These are phyloP conservation scores for Bactericera cockerelli DNA, from an alignment of 1,140 invertebrate genomes.

Conservation along the genomic window DNA sequence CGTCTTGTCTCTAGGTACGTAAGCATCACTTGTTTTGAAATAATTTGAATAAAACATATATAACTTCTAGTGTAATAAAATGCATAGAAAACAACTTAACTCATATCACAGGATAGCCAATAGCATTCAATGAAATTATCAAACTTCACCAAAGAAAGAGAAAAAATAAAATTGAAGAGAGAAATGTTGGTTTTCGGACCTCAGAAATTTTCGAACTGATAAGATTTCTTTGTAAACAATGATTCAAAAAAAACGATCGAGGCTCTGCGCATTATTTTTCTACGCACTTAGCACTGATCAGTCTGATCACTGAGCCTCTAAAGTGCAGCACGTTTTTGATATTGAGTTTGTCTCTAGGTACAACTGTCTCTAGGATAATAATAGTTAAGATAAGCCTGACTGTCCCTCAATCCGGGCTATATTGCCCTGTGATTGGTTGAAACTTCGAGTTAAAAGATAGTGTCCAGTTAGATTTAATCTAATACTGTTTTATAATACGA, in stretches of 20 bases:
- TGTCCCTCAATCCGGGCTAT: too few species aligned
- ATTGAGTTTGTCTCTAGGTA: neutral
- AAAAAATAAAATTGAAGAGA: neutral
- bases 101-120: neutral
- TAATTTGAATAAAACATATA: neutral
- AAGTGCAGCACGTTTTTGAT: neutral
- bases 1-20: neutral
- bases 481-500: too few species aligned
- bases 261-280: neutral
- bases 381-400: too few species aligned
- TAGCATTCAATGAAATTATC: neutral
- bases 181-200: neutral
- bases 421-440: too few species aligned
- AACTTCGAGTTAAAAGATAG: too few species aligned
- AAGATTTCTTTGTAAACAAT: neutral
- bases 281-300: neutral
- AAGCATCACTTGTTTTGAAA: too few species aligned
- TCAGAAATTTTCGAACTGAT: neutral
- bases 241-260: neutral
- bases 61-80: neutral
- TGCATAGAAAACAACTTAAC: neutral
- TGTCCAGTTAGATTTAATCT: too few species aligned
- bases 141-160: neutral
- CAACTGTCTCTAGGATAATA: neutral
- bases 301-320: neutral